These are phyloP conservation scores for Melanchra persicariae DNA, from an alignment of 2,888 invertebrate species.

Conservation along the genomic window DNA sequence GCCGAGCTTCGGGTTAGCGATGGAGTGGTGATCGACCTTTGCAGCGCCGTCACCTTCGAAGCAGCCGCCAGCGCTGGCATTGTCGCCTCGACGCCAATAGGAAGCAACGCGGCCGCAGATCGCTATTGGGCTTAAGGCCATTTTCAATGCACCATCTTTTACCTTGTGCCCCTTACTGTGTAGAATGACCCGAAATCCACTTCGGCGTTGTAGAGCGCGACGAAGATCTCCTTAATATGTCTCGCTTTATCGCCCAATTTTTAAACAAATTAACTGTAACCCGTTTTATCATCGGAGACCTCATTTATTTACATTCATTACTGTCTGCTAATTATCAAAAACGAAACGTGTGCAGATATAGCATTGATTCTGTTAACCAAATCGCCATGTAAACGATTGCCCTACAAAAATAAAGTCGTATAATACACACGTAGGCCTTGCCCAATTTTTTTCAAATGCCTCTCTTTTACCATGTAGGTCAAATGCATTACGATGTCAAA, in stretches of 20 bases:
- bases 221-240: conserved; percentile 67
- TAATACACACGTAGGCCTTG: conserved; percentile 70
- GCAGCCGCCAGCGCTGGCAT: conserved; percentile 84
- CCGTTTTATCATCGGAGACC: conserved; percentile 31
- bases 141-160: conserved; percentile 91
- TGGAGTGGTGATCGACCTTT: conserved; percentile 85
- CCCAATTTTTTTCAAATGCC: conserved; percentile 81
- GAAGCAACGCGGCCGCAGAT: conserved; percentile 88
- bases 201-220: conserved; percentile 71
- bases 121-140: conserved; percentile 90
- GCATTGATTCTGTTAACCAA: conserved; percentile 53
- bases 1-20: conserved; percentile 67
- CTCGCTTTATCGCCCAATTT: conserved; percentile 42
- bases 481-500: conserved; percentile 87
- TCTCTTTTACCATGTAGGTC: conserved; percentile 84
- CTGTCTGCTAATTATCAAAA: conserved; percentile 36
- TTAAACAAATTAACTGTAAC: conserved; percentile 26
- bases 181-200: conserved; percentile 86
- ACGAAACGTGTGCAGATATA: conserved; percentile 47
- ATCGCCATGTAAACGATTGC: conserved; percentile 53
- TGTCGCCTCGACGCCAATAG: conserved; percentile 89
- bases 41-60: conserved; percentile 85
- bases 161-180: conserved; percentile 89
- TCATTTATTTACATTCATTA: conserved; percentile 37
- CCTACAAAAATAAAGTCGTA: conserved; percentile 64